Evolutionary conservation across 2,888 invertebrate genomes (phyloP).

Genomic region (Pseudanteris insignis): DNA sequence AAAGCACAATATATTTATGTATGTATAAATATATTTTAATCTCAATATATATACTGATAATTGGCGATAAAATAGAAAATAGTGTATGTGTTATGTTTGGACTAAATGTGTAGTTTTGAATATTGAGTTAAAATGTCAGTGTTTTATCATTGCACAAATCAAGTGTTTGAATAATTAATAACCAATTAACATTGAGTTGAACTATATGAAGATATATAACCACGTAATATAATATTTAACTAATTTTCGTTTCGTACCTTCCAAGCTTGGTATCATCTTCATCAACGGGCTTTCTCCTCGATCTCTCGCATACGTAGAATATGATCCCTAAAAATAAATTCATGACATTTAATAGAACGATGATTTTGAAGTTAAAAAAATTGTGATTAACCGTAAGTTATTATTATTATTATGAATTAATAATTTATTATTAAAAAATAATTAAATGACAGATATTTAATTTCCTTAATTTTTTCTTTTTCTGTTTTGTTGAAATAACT

Average conservation of each 20-base stretch:
- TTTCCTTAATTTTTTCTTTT: neutral
- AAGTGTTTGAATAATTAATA: neutral
- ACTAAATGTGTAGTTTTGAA: no score
- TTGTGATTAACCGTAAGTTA: no score
- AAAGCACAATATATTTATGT: slow-evolving; percentile 61
- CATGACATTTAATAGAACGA: slow-evolving; percentile 16
- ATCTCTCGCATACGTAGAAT: slow-evolving; percentile 66
- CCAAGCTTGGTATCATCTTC: slow-evolving; percentile 86
- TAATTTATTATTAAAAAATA: no score
- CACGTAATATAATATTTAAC: slow-evolving; percentile 1
- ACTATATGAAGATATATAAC: slow-evolving; percentile 19
- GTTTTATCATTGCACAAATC: no score
- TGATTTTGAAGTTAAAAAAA: slow-evolving; percentile 6
- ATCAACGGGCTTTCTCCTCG: slow-evolving; percentile 75
- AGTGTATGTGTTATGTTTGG: neutral
- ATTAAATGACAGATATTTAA: no score
- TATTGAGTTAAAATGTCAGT: no score
- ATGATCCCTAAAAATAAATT: slow-evolving; percentile 61
- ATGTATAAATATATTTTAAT: slow-evolving; percentile 12
- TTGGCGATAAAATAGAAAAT: neutral
- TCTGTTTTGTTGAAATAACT: neutral
- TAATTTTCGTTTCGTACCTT: slow-evolving; percentile 72
- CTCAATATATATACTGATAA: slow-evolving; percentile 17
- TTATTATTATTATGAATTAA: no score
- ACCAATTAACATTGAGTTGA: slow-evolving; percentile 12